phyloP scores from a whole-genome alignment of 2,797 vertebrate genomes.

The Anguilla obscura region DNA sequence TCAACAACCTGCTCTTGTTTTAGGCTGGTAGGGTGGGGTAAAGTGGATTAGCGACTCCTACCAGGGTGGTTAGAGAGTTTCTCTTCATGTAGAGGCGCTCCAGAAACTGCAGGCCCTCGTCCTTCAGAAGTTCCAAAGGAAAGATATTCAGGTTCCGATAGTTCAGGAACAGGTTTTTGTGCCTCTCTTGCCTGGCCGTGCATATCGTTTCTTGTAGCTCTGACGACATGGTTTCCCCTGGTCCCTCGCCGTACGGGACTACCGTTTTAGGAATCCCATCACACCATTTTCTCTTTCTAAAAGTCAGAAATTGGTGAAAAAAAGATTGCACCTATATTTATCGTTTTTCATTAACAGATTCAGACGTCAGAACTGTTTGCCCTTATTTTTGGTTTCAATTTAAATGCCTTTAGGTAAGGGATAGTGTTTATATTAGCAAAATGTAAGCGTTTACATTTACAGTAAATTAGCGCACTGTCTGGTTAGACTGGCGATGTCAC shows the following conservation, averaged over 20 bases:
- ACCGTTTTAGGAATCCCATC: background rate
- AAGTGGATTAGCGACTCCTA: slow-evolving; percentile 56
- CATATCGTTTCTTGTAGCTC: slow-evolving; percentile 89
- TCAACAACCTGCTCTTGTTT: background rate
- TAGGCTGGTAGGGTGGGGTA: background rate
- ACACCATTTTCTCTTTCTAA: background rate
- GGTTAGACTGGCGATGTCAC: no score
- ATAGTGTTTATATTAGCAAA: no score
- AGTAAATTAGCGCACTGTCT: no score
- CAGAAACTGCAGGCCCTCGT: slow-evolving; percentile 90
- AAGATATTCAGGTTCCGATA: slow-evolving; percentile 90
- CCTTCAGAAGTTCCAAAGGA: slow-evolving; percentile 87
- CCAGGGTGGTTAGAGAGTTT: slow-evolving; percentile 92
- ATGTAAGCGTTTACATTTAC: no score
- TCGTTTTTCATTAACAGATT: background rate
- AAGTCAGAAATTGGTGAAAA: background rate
- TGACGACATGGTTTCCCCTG: slow-evolving; percentile 76
- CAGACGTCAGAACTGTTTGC: background rate
- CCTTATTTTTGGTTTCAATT: background rate
- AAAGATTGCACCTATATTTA: background rate
- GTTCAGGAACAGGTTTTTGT: slow-evolving; percentile 96
- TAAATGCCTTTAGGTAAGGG: no score
- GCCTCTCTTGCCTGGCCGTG: slow-evolving; percentile 90
- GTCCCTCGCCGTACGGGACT: background rate
- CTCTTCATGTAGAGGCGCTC: slow-evolving; percentile 97